phyloP scores from a whole-genome alignment of 2,888 invertebrate genomes.

The Brenthis daphne region DNA sequence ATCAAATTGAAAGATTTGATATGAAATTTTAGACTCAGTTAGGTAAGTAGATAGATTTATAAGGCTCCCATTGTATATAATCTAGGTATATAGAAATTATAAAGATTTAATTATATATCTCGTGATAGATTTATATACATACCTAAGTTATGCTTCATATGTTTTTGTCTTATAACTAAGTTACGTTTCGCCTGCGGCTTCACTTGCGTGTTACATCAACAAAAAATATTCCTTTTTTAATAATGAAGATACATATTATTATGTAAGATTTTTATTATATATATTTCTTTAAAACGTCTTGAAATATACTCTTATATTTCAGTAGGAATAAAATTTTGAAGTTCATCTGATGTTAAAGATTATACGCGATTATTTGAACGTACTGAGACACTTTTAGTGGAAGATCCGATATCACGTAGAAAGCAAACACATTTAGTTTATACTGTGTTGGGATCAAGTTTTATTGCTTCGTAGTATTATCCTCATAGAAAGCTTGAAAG shows the following conservation, averaged over 20 bases:
- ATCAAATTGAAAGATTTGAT: not conserved
- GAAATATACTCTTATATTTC: not conserved
- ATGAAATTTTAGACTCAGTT: too few species aligned
- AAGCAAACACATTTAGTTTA: conserved; percentile 28
- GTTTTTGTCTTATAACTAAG: too few species aligned
- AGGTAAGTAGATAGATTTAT: too few species aligned
- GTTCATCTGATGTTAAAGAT: conserved; percentile 8
- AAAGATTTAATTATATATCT: too few species aligned
- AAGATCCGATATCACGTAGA: conserved; percentile 38
- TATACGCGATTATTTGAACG: conserved; percentile 28
- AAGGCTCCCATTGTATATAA: too few species aligned
- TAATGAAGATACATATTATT: too few species aligned
- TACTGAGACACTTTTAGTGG: conserved; percentile 30
- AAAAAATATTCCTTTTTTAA: too few species aligned
- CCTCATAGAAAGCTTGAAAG: conserved; percentile 2
- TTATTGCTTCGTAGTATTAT: conserved; percentile 24
- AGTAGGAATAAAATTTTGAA: not conserved
- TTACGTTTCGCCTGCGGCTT: too few species aligned
- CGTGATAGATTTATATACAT: too few species aligned
- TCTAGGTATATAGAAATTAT: too few species aligned
- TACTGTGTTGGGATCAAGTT: conserved; percentile 27
- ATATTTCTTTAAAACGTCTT: not conserved
- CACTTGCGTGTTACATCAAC: too few species aligned
- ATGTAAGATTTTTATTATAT: not conserved
- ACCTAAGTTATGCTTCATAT: too few species aligned